Conservation (phyloP, 1,140 invertebrate species). For the Hirudo medicinalis region DNA sequence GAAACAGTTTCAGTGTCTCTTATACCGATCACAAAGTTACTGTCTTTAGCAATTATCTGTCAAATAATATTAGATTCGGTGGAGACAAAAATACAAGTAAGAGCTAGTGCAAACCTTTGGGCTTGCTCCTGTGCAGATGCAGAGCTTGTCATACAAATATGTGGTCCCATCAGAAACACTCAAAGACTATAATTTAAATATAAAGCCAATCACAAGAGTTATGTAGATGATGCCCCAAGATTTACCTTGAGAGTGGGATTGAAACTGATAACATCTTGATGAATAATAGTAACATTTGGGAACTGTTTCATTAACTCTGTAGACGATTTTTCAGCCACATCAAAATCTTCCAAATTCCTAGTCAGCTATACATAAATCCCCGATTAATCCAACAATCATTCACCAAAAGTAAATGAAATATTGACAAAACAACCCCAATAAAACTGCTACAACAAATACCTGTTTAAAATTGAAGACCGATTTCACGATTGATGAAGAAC, state of each 20-base stretch:
- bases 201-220: not conserved
- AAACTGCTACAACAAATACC: slow-evolving; percentile 25
- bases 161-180: slow-evolving; percentile 16
- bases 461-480: slow-evolving; percentile 60
- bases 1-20: slow-evolving; percentile 85
- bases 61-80: slow-evolving; percentile 22
- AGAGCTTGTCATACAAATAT: slow-evolving; percentile 67
- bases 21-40: slow-evolving; percentile 65
- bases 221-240: not conserved
- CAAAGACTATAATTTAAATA: slow-evolving; percentile 22
- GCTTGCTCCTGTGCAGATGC: slow-evolving; percentile 73
- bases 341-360: slow-evolving; percentile 66
- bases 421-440: not conserved
- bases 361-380: slow-evolving; percentile 49
- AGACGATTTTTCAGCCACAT: slow-evolving; percentile 62
- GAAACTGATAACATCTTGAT: slow-evolving; percentile 48
- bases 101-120: slow-evolving; percentile 58
- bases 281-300: slow-evolving; percentile 47
- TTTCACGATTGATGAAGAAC: slow-evolving; percentile 71
- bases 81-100: slow-evolving; percentile 15
- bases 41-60: slow-evolving; percentile 42
- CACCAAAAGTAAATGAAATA: not conserved
- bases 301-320: slow-evolving; percentile 41
- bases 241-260: slow-evolving; percentile 45
- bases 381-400: not conserved